These are phyloP conservation scores for Plagodis pulveraria DNA, from an alignment of 2,888 invertebrate species.

Conservation along the genomic window DNA sequence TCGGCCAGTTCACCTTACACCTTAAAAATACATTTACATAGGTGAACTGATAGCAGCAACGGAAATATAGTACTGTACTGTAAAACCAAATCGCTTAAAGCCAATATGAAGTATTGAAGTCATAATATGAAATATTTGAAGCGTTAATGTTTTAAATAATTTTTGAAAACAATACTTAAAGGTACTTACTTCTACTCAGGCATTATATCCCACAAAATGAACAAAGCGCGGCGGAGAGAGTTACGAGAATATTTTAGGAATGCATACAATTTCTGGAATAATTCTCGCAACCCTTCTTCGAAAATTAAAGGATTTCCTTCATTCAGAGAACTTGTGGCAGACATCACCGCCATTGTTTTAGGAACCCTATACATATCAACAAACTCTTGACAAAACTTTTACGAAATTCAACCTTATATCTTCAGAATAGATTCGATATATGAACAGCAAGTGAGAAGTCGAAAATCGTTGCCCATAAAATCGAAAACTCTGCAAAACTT, in stretches of 20 bases:
- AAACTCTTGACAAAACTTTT: conserved; percentile 9
- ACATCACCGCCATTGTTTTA: conserved; percentile 55
- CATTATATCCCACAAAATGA: conserved; percentile 8
- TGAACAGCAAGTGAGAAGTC: neutral
- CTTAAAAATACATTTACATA: too few relatives aligned
- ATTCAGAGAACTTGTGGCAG: conserved; percentile 50
- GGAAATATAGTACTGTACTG: too few relatives aligned
- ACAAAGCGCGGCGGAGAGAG: conserved; percentile 16
- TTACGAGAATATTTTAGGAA: neutral
- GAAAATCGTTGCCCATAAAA: conserved; percentile 26
- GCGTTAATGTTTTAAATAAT: too few relatives aligned
- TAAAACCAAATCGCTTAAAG: too few relatives aligned
- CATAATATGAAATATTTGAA: too few relatives aligned
- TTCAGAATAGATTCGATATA: conserved; percentile 17
- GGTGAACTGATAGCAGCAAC: too few relatives aligned
- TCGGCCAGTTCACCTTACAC: too few relatives aligned
- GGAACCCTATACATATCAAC: neutral
- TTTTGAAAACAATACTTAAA: too few relatives aligned
- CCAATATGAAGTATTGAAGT: too few relatives aligned
- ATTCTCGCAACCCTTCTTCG: conserved; percentile 29
- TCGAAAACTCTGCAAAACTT: conserved; percentile 22
- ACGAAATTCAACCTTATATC: conserved; percentile 27
- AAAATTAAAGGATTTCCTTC: conserved; percentile 43
- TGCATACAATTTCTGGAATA: conserved; percentile 26
- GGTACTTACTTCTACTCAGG: too few relatives aligned